Evolutionary conservation across 2,888 invertebrate genomes (phyloP).

Genomic region (Ennomos fuscantarius): DNA sequence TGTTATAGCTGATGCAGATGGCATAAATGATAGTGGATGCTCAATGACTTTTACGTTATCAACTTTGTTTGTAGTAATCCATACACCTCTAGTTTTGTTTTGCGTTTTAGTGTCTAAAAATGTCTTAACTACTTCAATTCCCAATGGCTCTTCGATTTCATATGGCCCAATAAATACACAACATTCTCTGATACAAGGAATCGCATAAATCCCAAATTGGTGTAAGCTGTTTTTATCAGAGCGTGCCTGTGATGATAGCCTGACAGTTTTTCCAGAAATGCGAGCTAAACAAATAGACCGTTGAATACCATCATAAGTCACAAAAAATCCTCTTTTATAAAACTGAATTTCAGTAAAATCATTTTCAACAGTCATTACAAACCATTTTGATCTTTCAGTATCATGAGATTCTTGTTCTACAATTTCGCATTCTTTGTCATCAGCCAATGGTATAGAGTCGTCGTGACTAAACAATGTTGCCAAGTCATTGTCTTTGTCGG

Average conservation of each 20-base stretch:
- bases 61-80: constrained; percentile 71
- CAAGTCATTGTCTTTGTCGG: constrained; percentile 2
- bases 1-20: constrained; percentile 33
- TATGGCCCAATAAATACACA: constrained; percentile 78
- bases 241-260: constrained; percentile 69
- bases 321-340: constrained; percentile 77
- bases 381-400: constrained; percentile 77
- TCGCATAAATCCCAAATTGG: constrained; percentile 77
- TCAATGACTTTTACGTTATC: constrained; percentile 72
- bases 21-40: constrained; percentile 69
- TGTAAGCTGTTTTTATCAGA: constrained; percentile 48
- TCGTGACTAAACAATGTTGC: background rate
- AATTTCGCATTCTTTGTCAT: constrained; percentile 1
- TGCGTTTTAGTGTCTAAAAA: constrained; percentile 38
- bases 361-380: constrained; percentile 81
- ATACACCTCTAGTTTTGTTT: constrained; percentile 67
- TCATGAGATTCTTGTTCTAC: constrained; percentile 30
- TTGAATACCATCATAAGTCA: constrained; percentile 80
- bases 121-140: constrained; percentile 70
- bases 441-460: background rate
- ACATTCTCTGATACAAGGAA: constrained; percentile 61
- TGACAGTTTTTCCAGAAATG: constrained; percentile 75
- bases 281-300: constrained; percentile 78
- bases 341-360: constrained; percentile 83
- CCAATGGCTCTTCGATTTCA: constrained; percentile 67